Base-by-base conservation (phyloP, 2,113 vertebrate species). In the Formicarius rufipectus region DNA sequence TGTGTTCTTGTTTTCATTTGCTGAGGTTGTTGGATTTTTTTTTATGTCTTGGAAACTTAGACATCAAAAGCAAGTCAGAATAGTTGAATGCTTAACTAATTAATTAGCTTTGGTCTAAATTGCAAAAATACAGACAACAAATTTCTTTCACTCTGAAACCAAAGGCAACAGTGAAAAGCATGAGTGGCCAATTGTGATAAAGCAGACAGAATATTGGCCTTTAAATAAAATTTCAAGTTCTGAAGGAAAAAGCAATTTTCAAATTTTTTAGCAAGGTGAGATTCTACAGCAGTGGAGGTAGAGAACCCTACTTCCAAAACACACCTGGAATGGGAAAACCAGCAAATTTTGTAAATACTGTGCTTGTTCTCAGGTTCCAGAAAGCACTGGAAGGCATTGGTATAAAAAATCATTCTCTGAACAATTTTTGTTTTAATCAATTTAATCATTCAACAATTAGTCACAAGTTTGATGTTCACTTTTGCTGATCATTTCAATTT, bases 271-370 rank as follows among this genome's bases (percentile, higher is more conserved):
- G 18, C 42, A 55, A 18, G n/a, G 14, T 63, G 33, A n/a, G 59
- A 83, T 82, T 18, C 39, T 82, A 10, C 10, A 21, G 33, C 72
- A 78, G 75, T 80, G 31, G 50, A 93, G 83, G 78, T 42, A 90
- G 80, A 96, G 90, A 95, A 86, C 45, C 19, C 55, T 96, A 91
- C 95, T 98, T 97, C 76, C 73, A 94, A 97, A 97, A 95, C 77
- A 95, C 59, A 92, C 33, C 31, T 68, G 84, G 80, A 97, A 95
- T 92, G 69, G 73, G 91, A 72, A 84, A 92, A 89, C 0, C n/a
- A 80, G 47, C 31, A 82, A 68, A 77, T 95, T 97, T 62, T 84
- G 30, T 93, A 90, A 91, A 92, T 93, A 85, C 21, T 77, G 22
- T 80, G 77, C n/a, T 37, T 62, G 24, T 60, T 94, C 62, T 88